These are phyloP conservation scores for Myotis davidii DNA, from an alignment of 2,113 vertebrate genomes.

Conservation along the genomic window DNA sequence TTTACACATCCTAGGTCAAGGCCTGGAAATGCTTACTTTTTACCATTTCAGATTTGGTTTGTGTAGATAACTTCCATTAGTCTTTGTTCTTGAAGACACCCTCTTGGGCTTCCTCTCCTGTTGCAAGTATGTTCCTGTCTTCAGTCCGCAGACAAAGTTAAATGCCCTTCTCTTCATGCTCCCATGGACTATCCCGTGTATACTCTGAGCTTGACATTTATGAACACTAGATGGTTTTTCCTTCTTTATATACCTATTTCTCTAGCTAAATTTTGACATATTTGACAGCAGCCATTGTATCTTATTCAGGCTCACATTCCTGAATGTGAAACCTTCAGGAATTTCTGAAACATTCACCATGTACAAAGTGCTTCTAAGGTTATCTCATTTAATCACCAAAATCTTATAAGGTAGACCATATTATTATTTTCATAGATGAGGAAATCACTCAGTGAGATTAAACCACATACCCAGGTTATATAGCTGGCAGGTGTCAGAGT, in stretches of 20 bases:
- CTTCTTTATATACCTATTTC: not conserved
- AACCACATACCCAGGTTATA: not conserved
- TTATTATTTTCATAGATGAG: not conserved
- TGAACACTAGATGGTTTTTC: not conserved
- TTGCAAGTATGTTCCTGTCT: not conserved
- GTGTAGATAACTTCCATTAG: not conserved
- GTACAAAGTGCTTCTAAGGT: not conserved
- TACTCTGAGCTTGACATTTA: not conserved
- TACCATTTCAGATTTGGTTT: not conserved
- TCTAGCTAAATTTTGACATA: slow-evolving; percentile 25
- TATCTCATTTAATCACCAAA: slow-evolving; percentile 13
- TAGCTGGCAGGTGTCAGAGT: not conserved
- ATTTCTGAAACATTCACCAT: not conserved
- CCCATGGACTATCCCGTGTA: too few relatives aligned
- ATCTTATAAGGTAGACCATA: not conserved
- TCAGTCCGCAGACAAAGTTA: slow-evolving; percentile 11
- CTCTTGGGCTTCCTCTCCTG: not conserved
- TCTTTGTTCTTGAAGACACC: slow-evolving; percentile 32
- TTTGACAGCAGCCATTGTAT: not conserved
- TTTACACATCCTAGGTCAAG: not conserved
- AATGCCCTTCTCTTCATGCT: not conserved
- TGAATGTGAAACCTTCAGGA: too few relatives aligned
- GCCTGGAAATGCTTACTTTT: not conserved
- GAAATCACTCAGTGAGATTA: not conserved
- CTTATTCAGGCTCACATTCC: not conserved